Evolutionary conservation across 1,140 invertebrate genomes (phyloP).

Genomic region (Aphaenogaster rudis): DNA sequence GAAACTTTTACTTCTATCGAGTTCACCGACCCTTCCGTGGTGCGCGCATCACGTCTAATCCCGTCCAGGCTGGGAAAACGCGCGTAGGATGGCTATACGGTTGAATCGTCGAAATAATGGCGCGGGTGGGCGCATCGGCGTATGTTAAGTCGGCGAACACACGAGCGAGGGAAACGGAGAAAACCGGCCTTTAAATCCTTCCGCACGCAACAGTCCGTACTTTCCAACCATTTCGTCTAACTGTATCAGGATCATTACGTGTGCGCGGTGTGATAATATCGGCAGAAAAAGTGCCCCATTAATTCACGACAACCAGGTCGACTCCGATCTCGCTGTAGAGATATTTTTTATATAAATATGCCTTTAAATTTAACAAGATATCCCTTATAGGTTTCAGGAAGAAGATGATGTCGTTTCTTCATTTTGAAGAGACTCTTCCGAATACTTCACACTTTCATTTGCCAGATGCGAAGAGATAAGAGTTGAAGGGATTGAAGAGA

Average conservation of each 20-base stretch:
- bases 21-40: slow-evolving; percentile 44
- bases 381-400: neutral
- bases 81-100: slow-evolving; percentile 34
- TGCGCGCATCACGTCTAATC: slow-evolving; percentile 41
- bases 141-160: neutral
- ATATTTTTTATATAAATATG: neutral
- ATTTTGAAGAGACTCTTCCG: neutral
- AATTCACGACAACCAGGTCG: slow-evolving; percentile 8
- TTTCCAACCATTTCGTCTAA: slow-evolving; percentile 30
- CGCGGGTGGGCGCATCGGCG: slow-evolving; percentile 18
- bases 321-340: neutral
- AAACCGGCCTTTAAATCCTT: slow-evolving; percentile 30
- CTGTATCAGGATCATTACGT: slow-evolving; percentile 31
- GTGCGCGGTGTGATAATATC: slow-evolving; percentile 9
- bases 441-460: neutral
- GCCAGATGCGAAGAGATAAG: neutral
- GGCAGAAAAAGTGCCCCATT: slow-evolving; percentile 2
- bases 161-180: neutral
- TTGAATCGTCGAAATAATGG: slow-evolving; percentile 56
- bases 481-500: neutral
- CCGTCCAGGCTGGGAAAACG: slow-evolving; percentile 31
- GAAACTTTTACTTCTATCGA: slow-evolving; percentile 56
- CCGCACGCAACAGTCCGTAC: neutral
- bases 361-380: slow-evolving; percentile 14
- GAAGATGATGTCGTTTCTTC: neutral